Percentiles rank a stretch among this genome's conserved stretches.
phyloP scores from a whole-genome alignment of 2,888 invertebrate genomes.

The Xestia rhomboidea region DNA sequence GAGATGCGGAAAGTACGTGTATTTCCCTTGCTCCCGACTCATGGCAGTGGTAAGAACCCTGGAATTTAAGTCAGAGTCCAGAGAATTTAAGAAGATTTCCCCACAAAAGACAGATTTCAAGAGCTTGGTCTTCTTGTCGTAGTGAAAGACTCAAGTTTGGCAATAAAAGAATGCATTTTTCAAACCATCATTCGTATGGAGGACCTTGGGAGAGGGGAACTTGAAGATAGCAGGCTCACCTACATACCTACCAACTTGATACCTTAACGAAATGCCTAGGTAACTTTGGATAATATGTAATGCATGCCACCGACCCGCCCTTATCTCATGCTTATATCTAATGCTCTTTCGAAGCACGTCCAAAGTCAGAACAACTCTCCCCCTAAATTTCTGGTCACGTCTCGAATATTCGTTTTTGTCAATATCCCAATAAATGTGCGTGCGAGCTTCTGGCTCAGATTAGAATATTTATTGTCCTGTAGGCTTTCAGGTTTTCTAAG shows the following conservation, averaged over 20 bases:
- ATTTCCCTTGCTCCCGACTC: background rate
- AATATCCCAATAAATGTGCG: slow-evolving; percentile 47
- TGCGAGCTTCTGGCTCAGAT: slow-evolving; percentile 26
- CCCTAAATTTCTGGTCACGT: slow-evolving; percentile 52
- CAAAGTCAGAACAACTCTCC: slow-evolving; percentile 8
- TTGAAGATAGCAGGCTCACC: background rate
- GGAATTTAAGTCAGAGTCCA: background rate
- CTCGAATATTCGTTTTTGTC: slow-evolving; percentile 31
- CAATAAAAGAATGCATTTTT: background rate
- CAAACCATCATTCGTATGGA: too few species aligned
- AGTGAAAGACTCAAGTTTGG: background rate
- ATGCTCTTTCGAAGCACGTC: slow-evolving; percentile 18
- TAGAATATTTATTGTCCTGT: slow-evolving; percentile 32
- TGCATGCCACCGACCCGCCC: background rate
- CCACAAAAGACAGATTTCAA: background rate
- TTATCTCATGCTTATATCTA: background rate
- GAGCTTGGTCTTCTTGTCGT: background rate
- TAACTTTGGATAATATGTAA: background rate
- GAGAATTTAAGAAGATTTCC: background rate
- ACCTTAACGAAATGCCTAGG: background rate
- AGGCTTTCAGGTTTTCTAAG: background rate
- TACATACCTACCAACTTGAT: background rate
- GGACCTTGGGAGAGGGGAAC: too few species aligned
- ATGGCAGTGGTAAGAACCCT: background rate
- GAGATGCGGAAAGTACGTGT: background rate